phyloP scores from a whole-genome alignment of 1,140 invertebrate genomes.

The Ylistrum balloti region DNA sequence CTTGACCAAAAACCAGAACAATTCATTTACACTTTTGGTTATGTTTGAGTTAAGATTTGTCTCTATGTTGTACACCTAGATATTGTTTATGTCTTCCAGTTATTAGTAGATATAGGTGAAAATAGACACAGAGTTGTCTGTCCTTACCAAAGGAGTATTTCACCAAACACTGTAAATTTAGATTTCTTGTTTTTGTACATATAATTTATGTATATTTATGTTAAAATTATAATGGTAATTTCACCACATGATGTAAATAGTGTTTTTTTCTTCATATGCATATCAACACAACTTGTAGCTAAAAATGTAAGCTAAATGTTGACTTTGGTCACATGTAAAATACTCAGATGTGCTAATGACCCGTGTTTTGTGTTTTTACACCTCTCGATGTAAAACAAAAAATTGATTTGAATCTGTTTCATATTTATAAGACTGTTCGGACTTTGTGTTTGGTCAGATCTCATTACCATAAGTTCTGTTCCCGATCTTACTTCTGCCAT shows the following conservation, averaged over 20 bases:
- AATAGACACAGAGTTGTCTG: too few species aligned
- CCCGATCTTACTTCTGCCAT: too few species aligned
- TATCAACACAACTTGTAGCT: conserved; percentile 17
- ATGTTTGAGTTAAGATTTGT: conserved; percentile 5
- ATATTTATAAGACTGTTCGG: background rate
- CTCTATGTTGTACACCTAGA: background rate
- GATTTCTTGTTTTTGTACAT: background rate
- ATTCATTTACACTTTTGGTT: conserved; percentile 20
- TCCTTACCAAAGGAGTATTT: background rate
- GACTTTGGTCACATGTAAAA: conserved; percentile 1
- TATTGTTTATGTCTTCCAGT: conserved; percentile 33
- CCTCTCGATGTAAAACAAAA: background rate
- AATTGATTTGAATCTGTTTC: background rate
- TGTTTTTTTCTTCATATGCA: conserved; percentile 9
- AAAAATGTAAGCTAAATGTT: background rate
- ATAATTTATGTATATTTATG: conserved; percentile 40
- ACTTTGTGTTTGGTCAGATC: background rate
- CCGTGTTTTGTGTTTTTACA: background rate
- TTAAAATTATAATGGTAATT: background rate
- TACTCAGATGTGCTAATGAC: background rate
- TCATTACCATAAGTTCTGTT: too few species aligned
- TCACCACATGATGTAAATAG: background rate
- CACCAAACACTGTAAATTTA: background rate
- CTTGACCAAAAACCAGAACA: conserved; percentile 18
- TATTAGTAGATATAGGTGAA: background rate